These are phyloP conservation scores for Aldabrachelys gigantea DNA, from an alignment of 2,113 vertebrate species.

Conservation along the genomic window DNA sequence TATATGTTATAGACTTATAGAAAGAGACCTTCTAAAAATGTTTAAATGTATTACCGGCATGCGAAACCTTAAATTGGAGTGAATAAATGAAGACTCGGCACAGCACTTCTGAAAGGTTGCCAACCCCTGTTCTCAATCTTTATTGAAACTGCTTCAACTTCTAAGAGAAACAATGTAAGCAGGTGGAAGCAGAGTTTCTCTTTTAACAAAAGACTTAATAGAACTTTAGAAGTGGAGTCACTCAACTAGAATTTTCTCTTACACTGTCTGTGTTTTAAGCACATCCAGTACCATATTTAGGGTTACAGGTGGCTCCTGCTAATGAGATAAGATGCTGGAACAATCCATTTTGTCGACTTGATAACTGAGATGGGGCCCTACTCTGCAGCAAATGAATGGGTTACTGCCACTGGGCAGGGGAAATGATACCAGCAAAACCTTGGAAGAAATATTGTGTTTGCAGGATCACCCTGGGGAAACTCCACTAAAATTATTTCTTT, in stretches of 20 bases:
- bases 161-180: neutral
- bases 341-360: neutral
- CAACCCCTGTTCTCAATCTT: rapidly evolving
- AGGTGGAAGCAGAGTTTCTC: slow-evolving; percentile 70
- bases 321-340: neutral
- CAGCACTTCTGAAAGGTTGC: too few species aligned
- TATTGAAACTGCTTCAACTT: neutral
- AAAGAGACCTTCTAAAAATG: too few species aligned
- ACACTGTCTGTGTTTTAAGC: neutral
- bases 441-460: neutral
- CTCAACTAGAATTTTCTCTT: neutral
- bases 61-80: too few species aligned
- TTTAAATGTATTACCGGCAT: too few species aligned
- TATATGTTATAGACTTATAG: too few species aligned
- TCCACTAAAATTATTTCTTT: neutral
- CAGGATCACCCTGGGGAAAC: neutral
- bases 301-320: neutral
- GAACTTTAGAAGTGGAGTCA: neutral
- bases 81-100: too few species aligned
- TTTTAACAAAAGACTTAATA: neutral
- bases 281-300: neutral
- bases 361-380: neutral
- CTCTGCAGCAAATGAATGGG: neutral
- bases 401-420: neutral
- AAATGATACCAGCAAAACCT: neutral